A percentile compares a stretch with the other conserved stretches of the same genome.
Conservation (phyloP, 2,113 vertebrate genomes). For the Centropus bengalensis region DNA sequence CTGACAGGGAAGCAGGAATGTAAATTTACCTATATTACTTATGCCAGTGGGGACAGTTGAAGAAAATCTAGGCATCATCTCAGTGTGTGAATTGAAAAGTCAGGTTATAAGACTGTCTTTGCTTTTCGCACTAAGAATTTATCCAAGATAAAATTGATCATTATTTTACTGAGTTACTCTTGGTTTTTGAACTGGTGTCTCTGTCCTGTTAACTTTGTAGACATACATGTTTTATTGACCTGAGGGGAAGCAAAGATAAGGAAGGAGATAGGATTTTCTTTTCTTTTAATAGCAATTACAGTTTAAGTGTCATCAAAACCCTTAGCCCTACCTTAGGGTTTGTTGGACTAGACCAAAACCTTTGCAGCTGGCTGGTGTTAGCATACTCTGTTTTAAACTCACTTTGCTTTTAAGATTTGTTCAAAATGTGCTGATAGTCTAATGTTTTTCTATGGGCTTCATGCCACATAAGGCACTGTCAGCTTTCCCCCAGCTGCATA, state of each 20-base stretch:
- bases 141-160: background rate
- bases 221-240: fast-evolving
- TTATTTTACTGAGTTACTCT: background rate
- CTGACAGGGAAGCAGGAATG: background rate
- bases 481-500: background rate
- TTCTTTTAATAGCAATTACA: background rate
- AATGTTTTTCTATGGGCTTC: background rate
- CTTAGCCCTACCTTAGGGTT: background rate
- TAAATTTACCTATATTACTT: background rate
- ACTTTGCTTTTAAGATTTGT: background rate
- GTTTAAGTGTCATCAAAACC: background rate
- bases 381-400: background rate
- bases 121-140: background rate
- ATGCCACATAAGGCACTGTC: background rate
- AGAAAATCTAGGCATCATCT: background rate
- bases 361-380: background rate
- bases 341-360: background rate
- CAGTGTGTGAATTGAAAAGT: background rate
- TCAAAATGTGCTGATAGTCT: background rate
- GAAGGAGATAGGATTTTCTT: background rate
- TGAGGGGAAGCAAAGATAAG: background rate
- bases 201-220: background rate
- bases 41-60: background rate
- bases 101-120: background rate
- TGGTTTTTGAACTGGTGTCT: background rate